These are phyloP conservation scores for Phoxinus dragarum DNA, from an alignment of 2,797 vertebrate species.

Conservation along the genomic window DNA sequence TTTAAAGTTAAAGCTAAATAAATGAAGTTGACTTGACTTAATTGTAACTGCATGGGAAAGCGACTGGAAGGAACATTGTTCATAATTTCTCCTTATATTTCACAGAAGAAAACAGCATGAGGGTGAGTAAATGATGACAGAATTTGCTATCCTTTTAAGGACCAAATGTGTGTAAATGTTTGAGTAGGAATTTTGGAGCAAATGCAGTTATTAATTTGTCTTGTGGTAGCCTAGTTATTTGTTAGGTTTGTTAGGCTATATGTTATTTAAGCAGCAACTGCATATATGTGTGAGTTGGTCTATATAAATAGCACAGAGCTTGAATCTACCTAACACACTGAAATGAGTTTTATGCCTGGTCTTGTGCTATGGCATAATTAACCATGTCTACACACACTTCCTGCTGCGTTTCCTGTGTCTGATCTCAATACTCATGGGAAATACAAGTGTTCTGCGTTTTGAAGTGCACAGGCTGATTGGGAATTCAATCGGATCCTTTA, in stretches of 20 bases:
- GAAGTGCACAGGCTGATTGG: slow-evolving; percentile 5
- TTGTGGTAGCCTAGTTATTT: background rate
- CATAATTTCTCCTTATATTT: background rate
- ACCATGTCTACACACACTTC: slow-evolving; percentile 17
- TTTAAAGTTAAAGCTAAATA: too few relatives aligned
- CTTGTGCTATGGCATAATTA: slow-evolving; percentile 16
- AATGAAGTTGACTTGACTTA: background rate
- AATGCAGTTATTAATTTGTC: background rate
- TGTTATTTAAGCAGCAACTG: background rate
- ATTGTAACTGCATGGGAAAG: background rate
- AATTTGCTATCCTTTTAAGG: background rate
- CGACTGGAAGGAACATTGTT: background rate
- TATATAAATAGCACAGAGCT: slow-evolving; percentile 18
- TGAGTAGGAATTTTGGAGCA: background rate
- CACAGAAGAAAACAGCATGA: background rate
- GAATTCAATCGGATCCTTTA: slow-evolving; percentile 36
- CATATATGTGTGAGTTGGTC: background rate
- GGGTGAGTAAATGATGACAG: background rate
- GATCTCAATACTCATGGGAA: slow-evolving; percentile 20
- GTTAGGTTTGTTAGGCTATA: background rate
- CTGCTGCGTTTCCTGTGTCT: slow-evolving; percentile 30
- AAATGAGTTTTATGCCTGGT: slow-evolving; percentile 39
- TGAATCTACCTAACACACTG: slow-evolving; percentile 19
- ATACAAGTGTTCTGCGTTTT: slow-evolving; percentile 4
- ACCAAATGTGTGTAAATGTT: background rate